phyloP scores from a whole-genome alignment of 2,113 vertebrate species.

The Cyrtonyx montezumae region DNA sequence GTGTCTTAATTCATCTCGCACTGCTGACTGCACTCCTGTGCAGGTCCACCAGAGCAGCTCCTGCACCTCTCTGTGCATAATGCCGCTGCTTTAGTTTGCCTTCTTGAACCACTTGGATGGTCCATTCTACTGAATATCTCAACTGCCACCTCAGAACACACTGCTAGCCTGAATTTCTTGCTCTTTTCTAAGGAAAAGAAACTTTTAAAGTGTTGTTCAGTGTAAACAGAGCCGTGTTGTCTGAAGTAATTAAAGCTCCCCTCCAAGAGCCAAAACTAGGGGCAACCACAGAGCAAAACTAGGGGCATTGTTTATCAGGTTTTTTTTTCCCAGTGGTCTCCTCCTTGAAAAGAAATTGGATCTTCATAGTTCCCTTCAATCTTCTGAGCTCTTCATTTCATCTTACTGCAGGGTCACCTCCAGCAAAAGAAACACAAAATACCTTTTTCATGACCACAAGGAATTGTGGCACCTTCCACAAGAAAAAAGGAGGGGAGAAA shows the following conservation, averaged over 20 bases:
- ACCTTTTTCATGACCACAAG: neutral
- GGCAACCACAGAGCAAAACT: neutral
- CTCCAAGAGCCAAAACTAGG: no score
- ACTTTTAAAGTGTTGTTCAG: neutral
- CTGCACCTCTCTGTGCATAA: neutral
- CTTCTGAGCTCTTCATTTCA: neutral
- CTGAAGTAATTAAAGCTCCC: neutral
- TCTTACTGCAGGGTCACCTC: neutral
- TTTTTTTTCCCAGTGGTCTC: neutral
- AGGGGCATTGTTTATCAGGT: neutral
- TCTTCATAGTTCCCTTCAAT: neutral
- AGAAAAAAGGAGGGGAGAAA: neutral
- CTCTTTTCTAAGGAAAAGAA: conserved; percentile 35
- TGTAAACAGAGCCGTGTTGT: neutral
- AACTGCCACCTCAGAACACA: neutral
- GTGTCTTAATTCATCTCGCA: no score
- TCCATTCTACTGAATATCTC: neutral
- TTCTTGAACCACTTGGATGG: neutral
- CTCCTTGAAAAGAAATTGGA: neutral
- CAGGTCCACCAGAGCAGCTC: neutral
- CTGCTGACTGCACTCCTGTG: neutral
- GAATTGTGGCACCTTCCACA: neutral
- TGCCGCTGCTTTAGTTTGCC: neutral
- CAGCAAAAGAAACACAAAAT: neutral
- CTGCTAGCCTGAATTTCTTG: neutral